phyloP scores from a whole-genome alignment of 2,797 vertebrate genomes.

The Brachyrhaphis roseni region DNA sequence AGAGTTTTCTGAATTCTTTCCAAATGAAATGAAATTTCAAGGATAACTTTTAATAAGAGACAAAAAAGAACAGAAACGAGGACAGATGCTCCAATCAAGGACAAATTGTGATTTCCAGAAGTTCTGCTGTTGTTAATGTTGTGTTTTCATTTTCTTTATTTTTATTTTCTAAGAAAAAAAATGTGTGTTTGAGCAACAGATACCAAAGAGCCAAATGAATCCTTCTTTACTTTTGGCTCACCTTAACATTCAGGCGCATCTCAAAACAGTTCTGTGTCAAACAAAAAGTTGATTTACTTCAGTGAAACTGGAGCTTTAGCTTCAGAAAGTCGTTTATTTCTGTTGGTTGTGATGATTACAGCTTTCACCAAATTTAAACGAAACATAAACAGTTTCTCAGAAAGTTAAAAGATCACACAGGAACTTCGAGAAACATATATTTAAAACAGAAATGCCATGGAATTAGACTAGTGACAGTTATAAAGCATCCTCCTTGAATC shows the following conservation, averaged over 20 bases:
- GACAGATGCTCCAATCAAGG: conserved; percentile 25
- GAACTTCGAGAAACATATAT: not conserved
- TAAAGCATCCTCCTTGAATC: not conserved
- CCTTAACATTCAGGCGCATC: conserved; percentile 4
- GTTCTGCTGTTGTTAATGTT: conserved; percentile 72
- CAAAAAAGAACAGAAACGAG: conserved; percentile 12
- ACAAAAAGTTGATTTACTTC: not conserved
- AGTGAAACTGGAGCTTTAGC: not conserved
- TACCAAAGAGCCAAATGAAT: conserved; percentile 69
- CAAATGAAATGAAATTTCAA: conserved; percentile 60
- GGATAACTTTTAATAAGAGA: conserved; percentile 43
- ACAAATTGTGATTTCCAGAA: conserved; percentile 66
- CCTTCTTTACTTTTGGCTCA: conserved; percentile 62
- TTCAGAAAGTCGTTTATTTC: not conserved
- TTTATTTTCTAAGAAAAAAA: conserved; percentile 46
- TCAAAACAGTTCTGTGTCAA: not conserved
- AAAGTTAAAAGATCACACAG: not conserved
- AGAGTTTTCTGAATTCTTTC: conserved; percentile 47
- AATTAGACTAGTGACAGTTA: not conserved
- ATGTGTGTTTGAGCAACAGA: conserved; percentile 69
- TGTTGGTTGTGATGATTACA: not conserved
- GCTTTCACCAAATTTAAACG: not conserved
- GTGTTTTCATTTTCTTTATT: conserved; percentile 35
- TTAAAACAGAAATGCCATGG: not conserved
- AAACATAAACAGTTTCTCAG: not conserved